Percentiles rank a stretch among this genome's conserved stretches.
These are phyloP conservation scores for Botia kubotai DNA, from an alignment of 2,797 vertebrate species.

Conservation along the genomic window DNA sequence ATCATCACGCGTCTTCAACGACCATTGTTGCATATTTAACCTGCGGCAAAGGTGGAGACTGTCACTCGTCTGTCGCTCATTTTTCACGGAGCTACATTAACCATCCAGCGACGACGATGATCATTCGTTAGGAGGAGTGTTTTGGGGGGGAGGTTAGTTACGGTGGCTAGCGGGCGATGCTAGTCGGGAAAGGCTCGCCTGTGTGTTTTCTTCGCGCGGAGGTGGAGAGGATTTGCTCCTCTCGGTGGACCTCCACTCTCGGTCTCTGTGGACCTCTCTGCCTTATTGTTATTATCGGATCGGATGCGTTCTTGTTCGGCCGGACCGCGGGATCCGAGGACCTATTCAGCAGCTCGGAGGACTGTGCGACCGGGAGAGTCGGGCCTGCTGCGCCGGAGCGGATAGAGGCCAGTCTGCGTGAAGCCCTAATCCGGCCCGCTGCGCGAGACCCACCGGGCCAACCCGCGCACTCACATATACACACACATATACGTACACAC, in stretches of 20 bases:
- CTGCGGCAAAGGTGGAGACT: constrained; percentile 79
- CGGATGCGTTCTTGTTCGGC: constrained; percentile 63
- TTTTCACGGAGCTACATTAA: constrained; percentile 72
- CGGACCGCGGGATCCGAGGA: constrained; percentile 70
- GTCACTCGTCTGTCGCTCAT: constrained; percentile 66
- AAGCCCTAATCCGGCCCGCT: constrained; percentile 78
- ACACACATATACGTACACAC: constrained; percentile 58
- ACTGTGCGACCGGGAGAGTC: constrained; percentile 75
- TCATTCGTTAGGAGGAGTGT: constrained; percentile 75
- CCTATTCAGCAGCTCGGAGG: constrained; percentile 67
- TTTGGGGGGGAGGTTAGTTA: constrained; percentile 64
- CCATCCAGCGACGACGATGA: constrained; percentile 81
- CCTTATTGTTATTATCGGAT: constrained; percentile 62
- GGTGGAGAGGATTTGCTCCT: constrained; percentile 60
- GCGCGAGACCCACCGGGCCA: constrained; percentile 62
- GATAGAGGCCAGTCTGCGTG: constrained; percentile 80
- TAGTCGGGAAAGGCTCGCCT: constrained; percentile 57
- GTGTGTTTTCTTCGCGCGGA: constrained; percentile 48
- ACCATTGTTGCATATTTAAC: constrained; percentile 60
- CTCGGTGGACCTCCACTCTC: constrained; percentile 54
- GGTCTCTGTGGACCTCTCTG: constrained; percentile 54
- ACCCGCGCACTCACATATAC: constrained; percentile 63
- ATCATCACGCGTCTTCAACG: constrained; percentile 58
- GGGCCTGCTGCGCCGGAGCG: constrained; percentile 81
- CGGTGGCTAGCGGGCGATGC: constrained; percentile 75